Evolutionary conservation across 2,888 invertebrate genomes (phyloP), one percentile per base, ranked within the genome.

Genomic region (Hydroisotoma schaefferi): DNA sequence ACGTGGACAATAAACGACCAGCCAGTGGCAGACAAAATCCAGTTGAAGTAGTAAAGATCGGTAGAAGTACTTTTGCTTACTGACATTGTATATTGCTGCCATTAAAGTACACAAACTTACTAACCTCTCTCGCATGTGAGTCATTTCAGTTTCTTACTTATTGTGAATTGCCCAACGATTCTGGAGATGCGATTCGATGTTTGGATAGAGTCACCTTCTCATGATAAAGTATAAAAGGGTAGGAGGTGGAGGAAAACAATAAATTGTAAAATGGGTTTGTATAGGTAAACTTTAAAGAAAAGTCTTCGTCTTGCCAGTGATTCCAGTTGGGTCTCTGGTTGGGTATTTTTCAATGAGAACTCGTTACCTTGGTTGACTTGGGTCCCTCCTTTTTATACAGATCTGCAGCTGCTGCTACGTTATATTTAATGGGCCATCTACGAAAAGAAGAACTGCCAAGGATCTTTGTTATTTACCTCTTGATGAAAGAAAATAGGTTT

Each of bases 191-290:
- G n/a, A n/a, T n/a, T n/a, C n/a, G n/a, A n/a, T n/a, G n/a, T n/a
- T n/a, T n/a, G n/a, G n/a, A n/a, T n/a, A n/a, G n/a, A n/a, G n/a
- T n/a, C n/a, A n/a, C n/a, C n/a, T n/a, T n/a, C n/a, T n/a, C n/a
- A n/a, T n/a, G n/a, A n/a, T n/a, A n/a, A n/a, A n/a, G n/a, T n/a
- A 53, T 33, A 47, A 33, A 26, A 55, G 37, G 22, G 46, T 10
- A 55, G 28, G 23, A 26, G 27, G 28, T 44, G 43, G 44, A 55
- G 47, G 55, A 55, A 55, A 47, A 55, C 55, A 55, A 55, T 55
- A 51, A 58, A 58, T 58, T 62, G 55, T 62, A 55, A 55, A 62
- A 55, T 55, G 52, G 55, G 58, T 58, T 59, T 58, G 58, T 62
- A 40, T 40, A 62, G 58, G 58, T 58, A 62, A 62, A 59, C 49